Conservation (phyloP, 2,888 invertebrate genomes). For the Timema podura region DNA sequence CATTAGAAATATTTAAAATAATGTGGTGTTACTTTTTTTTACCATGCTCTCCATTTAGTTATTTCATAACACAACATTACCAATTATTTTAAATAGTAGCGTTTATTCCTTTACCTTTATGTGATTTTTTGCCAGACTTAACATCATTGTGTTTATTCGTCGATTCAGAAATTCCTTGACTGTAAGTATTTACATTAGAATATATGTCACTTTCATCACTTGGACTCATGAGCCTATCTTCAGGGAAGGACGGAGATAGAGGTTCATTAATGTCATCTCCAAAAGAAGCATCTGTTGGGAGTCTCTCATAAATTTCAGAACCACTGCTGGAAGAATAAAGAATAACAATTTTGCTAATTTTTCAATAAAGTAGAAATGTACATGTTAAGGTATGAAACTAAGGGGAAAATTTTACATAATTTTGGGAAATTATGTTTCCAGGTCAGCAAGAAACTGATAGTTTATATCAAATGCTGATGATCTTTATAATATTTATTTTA, state of each 20-base stretch:
- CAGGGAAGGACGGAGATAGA: slow-evolving; percentile 48
- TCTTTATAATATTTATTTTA: too few species aligned
- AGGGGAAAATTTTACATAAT: too few species aligned
- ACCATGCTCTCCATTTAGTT: too few species aligned
- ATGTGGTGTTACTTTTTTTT: too few species aligned
- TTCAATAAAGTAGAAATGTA: too few species aligned
- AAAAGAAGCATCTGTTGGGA: slow-evolving; percentile 50
- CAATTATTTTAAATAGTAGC: background rate
- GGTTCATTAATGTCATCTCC: slow-evolving; percentile 42
- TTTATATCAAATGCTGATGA: too few species aligned
- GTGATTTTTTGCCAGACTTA: slow-evolving; percentile 45
- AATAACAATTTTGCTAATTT: background rate
- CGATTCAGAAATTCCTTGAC: slow-evolving; percentile 53
- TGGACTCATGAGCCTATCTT: slow-evolving; percentile 53
- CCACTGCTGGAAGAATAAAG: slow-evolving; percentile 50
- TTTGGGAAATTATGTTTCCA: too few species aligned
- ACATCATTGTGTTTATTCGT: slow-evolving; percentile 47
- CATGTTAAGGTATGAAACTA: too few species aligned
- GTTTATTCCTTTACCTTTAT: slow-evolving; percentile 50
- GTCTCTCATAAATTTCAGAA: slow-evolving; percentile 63
- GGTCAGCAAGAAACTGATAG: too few species aligned
- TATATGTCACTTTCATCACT: slow-evolving; percentile 68
- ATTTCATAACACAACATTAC: too few species aligned
- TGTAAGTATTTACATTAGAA: slow-evolving; percentile 59
- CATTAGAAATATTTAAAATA: too few species aligned